phyloP scores from a whole-genome alignment of 2,113 vertebrate genomes.

The Ptilorrhoa leucosticta region DNA sequence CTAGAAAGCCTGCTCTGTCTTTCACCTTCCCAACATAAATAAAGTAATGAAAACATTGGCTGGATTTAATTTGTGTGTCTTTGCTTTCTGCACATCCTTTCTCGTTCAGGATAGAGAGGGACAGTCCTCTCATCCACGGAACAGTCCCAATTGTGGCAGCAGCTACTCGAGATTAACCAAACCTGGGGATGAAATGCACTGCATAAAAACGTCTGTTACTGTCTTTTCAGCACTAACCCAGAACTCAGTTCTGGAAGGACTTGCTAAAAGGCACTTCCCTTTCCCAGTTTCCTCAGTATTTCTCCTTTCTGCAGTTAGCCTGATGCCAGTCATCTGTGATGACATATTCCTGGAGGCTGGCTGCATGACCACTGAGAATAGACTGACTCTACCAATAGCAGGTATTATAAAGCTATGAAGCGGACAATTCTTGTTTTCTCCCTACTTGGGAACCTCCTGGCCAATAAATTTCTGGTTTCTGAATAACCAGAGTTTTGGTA shows the following conservation, averaged over 20 bases:
- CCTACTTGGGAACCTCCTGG: not conserved
- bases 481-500: not conserved
- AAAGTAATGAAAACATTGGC: not conserved
- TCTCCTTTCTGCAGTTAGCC: not conserved
- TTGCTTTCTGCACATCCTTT: not conserved
- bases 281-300: not conserved
- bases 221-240: not conserved
- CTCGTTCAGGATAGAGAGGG: not conserved
- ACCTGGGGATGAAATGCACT: not conserved
- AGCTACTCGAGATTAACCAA: not conserved
- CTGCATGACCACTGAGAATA: not conserved
- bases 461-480: not conserved
- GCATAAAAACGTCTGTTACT: not conserved
- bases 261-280: not conserved
- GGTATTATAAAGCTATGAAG: not conserved
- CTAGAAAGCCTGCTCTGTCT: not conserved
- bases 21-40: conserved; percentile 44
- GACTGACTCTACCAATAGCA: not conserved
- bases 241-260: not conserved
- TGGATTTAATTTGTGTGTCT: not conserved
- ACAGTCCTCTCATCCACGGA: not conserved
- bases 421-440: not conserved
- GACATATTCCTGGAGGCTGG: not conserved
- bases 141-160: not conserved
- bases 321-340: not conserved